Base-by-base conservation (phyloP, 1,140 invertebrate species). In the Pectinophora gossypiella region DNA sequence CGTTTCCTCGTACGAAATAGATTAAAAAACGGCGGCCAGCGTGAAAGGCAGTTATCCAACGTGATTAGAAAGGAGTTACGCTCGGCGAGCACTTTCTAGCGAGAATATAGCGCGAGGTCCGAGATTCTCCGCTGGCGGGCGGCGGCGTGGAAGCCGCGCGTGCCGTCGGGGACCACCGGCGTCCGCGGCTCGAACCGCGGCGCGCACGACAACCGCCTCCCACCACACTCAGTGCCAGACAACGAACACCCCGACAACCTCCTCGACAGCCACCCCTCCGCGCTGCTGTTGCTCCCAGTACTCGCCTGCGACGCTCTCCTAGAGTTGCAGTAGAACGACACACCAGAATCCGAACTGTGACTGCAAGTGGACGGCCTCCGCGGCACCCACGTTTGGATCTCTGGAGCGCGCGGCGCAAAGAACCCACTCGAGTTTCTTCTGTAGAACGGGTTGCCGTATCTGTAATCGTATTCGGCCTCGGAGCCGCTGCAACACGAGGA, bases 111-210 rank as follows among this genome's bases (percentile, higher is more conserved):
- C 54, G 86, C 86, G 53, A 89, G 82, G 77, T 88, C 87, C 51
- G 87, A 89, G 68, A 89, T 88, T 62, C 86, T 72, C 27, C 87
- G 84, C 68, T 89, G 86, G 61, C 86, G 77, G 19, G 85, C 69
- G 21, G 82, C 85, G n/a, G 83, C 72, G 62, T 89, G 86, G 82
- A 97, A 97, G 20, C 96, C 96, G 45, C 91, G 90, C 19, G 94
- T 94, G 18, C 95, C 95, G 83, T 96, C 95, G 2, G 96, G 96
- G 5, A 95, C 95, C 51, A 91, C 90, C 0, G 95, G 96, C 76
- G 94, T 89, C 23, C 96, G 90, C n/a, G 95, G 88, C 54, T 87
- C 83, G 40, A 71, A 74, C 16, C 81, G 68, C 15, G 79, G 83
- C 23, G 77, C 73, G 57, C 73, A 71, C 76, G 90, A 46, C 85